Percentiles rank a stretch among this genome's conserved stretches.
Conservation (phyloP, 2,888 invertebrate genomes). For the Polyommatus icarus region DNA sequence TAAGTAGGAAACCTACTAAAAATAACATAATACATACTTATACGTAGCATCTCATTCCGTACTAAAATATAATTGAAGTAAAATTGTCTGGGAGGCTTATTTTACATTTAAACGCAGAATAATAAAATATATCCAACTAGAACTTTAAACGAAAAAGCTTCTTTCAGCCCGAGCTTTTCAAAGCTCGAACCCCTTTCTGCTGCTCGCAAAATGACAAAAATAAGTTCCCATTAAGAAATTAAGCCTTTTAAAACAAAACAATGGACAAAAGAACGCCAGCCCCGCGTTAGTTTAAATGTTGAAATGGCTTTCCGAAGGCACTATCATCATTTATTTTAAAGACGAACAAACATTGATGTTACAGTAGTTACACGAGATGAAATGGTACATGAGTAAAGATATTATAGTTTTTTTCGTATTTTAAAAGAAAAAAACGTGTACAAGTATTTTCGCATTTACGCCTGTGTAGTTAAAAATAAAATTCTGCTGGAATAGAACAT, state of each 20-base stretch:
- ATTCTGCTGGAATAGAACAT: no score
- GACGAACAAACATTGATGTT: neutral
- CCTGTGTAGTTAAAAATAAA: no score
- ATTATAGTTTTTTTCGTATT: no score
- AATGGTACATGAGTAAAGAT: neutral
- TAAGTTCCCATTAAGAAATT: slow-evolving; percentile 51
- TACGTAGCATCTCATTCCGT: neutral
- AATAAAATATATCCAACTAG: slow-evolving; percentile 16
- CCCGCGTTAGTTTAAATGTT: slow-evolving; percentile 5
- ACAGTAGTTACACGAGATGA: neutral
- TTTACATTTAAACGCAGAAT: slow-evolving; percentile 6
- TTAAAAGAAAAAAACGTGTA: no score
- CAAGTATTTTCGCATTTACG: no score
- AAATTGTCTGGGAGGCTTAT: neutral
- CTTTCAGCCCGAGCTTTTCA: neutral
- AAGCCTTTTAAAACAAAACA: slow-evolving; percentile 24
- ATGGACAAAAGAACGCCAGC: slow-evolving; percentile 1
- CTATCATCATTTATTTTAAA: neutral
- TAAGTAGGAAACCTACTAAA: neutral
- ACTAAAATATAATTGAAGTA: neutral
- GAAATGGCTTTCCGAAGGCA: slow-evolving; percentile 1
- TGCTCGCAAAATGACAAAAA: slow-evolving; percentile 26
- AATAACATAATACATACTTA: neutral
- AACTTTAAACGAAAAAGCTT: neutral
- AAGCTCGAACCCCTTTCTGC: neutral